Evolutionary conservation across 2,113 vertebrate species (phyloP).

Genomic region (Thunnus maccoyii): DNA sequence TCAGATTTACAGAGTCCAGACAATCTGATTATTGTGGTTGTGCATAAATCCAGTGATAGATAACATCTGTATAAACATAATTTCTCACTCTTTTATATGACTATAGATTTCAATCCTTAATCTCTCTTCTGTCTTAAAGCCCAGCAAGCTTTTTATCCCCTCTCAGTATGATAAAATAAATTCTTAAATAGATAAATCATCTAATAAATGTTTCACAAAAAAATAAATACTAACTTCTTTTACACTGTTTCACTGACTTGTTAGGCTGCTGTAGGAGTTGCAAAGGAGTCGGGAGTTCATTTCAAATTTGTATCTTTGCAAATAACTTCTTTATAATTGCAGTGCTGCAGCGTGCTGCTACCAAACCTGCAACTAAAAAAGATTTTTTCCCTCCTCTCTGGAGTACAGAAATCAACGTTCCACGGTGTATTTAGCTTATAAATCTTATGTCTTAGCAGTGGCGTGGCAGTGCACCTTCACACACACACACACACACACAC

Average conservation of each 20-base stretch:
- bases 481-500: not conserved
- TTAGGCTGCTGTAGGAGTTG: not conserved
- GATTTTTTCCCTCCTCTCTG: not conserved
- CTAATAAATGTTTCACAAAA: constrained; percentile 73
- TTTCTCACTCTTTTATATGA: constrained; percentile 2
- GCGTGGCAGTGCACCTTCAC: constrained; percentile 29
- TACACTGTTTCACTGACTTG: constrained; percentile 22
- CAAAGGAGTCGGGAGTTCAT: constrained; percentile 3
- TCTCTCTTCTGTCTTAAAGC: constrained; percentile 14
- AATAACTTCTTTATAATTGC: constrained; percentile 29
- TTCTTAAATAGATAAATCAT: constrained; percentile 72
- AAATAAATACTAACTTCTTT: constrained; percentile 60
- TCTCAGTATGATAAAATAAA: constrained; percentile 75
- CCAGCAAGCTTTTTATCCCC: constrained; percentile 2
- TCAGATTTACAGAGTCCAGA: not conserved
- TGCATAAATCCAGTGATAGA: constrained; percentile 13
- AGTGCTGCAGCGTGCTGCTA: not conserved
- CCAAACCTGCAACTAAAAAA: not conserved
- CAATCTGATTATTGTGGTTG: constrained; percentile 9
- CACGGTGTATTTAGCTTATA: constrained; percentile 44
- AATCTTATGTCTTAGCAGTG: constrained; percentile 4
- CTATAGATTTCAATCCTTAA: constrained; percentile 32
- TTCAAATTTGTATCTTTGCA: constrained; percentile 19
- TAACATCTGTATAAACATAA: constrained; percentile 49
- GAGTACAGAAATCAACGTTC: constrained; percentile 15